A percentile compares a stretch with the other conserved stretches of the same genome.
Evolutionary conservation across 1,140 invertebrate genomes (phyloP).

Genomic region (Pteromalus puparum): DNA sequence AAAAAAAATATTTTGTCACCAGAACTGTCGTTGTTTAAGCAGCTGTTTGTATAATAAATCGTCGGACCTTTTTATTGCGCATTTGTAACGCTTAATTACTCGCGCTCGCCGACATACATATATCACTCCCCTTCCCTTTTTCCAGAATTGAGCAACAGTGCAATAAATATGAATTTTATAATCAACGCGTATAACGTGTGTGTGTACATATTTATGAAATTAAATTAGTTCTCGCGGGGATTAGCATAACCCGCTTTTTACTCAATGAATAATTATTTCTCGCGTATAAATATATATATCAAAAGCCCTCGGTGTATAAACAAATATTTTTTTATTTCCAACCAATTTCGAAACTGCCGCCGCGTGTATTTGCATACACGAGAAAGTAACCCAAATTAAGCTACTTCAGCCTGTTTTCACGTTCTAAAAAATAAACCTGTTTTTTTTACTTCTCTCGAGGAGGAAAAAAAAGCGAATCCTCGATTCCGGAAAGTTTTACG

Average conservation of each 20-base stretch:
- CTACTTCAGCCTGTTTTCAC: not conserved
- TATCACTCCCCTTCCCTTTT: not conserved
- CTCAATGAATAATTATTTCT: constrained; percentile 48
- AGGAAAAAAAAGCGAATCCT: constrained; percentile 20
- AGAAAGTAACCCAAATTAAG: constrained; percentile 35
- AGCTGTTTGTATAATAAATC: constrained; percentile 34
- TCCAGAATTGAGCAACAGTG: constrained; percentile 19
- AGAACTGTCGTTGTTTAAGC: not conserved
- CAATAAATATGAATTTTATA: constrained; percentile 36
- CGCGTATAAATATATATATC: constrained; percentile 51
- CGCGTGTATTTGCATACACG: constrained; percentile 32
- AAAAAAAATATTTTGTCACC: too few species aligned
- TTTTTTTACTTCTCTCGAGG: not conserved
- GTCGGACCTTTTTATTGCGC: constrained; percentile 20
- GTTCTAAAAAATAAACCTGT: constrained; percentile 1
- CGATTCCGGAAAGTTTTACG: constrained; percentile 9
- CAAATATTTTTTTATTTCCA: constrained; percentile 19
- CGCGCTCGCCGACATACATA: not conserved
- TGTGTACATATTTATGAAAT: constrained; percentile 31
- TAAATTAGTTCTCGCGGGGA: constrained; percentile 28
- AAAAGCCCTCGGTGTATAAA: not conserved
- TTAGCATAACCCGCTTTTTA: constrained; percentile 46
- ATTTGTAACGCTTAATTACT: constrained; percentile 43
- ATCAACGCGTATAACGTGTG: not conserved
- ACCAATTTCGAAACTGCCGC: constrained; percentile 20